Base-by-base conservation (phyloP, 2,113 vertebrate genomes). In the Fregata magnificens region DNA sequence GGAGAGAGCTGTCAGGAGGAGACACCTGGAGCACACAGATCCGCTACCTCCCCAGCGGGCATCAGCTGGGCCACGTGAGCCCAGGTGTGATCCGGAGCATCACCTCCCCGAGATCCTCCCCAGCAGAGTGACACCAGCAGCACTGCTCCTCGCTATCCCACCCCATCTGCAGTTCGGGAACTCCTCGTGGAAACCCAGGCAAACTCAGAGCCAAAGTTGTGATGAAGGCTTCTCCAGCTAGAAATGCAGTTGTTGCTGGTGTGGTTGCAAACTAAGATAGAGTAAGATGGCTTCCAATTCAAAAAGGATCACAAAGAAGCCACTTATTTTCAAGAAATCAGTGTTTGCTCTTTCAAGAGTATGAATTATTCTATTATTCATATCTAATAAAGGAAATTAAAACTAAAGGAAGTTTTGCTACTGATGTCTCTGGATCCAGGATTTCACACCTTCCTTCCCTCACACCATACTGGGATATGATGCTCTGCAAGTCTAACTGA, bases 31-130 rank as follows among this genome's bases (percentile, higher is more conserved):
- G 62, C 14, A 6, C 61, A 4, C 21, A 9, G 73, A 53, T 6
- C 62, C 5, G 4, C 45, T 76, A 56, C n/a, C 47, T 79, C 32
- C 52, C 16, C 50, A 11, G 44, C 9, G 5, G 59, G 13, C 69
- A 58, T 4, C 45, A 9, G 32, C 45, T 8, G 5, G 21, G 52
- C n/a, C 77, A 18, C 16, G 0, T 0, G 2, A 76, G 40, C 58
- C 31, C 63, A 29, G 71, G 9, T 0, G 1, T 1, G 11, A 29
- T 2, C 72, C 2, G 0, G 14, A 32, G 16, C 4, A 9, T 47
- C 52, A 29, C 66, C 16, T 66, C 38, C 38, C 4, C 0, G 32
- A 1, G 8, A 10, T 11, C 55, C 59, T 70, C 42, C 16, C 58
- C 31, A 36, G 5, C 40, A 13, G 21, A 4, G 45, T 6, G 58